phyloP scores from a whole-genome alignment of 2,888 invertebrate species.

The Zelleria hepariella region DNA sequence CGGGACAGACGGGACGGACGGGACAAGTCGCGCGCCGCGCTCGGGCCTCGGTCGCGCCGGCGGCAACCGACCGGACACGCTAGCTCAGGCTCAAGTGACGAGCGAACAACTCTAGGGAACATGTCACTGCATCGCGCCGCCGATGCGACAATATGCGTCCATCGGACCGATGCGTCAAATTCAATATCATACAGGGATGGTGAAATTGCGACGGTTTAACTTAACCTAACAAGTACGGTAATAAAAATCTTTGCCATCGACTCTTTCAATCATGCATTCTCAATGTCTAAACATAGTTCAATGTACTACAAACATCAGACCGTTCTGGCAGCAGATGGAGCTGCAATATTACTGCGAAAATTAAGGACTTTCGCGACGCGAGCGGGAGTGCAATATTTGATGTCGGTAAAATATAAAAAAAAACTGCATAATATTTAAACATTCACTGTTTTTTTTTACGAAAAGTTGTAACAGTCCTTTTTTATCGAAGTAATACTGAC shows the following conservation, averaged over 20 bases:
- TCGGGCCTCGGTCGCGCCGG: background rate
- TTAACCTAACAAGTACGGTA: background rate
- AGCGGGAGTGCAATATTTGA: background rate
- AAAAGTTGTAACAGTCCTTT: background rate
- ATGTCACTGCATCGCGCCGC: background rate
- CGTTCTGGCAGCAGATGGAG: background rate
- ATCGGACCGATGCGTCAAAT: background rate
- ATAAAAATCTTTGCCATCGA: background rate
- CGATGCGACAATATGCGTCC: too few species aligned
- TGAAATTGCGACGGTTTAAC: background rate
- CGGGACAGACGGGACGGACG: background rate
- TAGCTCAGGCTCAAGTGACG: background rate
- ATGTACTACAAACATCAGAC: background rate
- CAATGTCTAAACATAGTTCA: background rate
- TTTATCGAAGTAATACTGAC: background rate
- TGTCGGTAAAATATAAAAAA: background rate
- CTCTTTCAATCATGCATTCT: background rate
- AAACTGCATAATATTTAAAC: background rate
- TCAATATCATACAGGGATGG: background rate
- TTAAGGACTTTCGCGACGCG: background rate
- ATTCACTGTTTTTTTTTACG: background rate
- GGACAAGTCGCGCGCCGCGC: background rate
- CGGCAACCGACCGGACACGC: background rate
- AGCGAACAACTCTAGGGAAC: background rate
- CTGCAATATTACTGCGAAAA: background rate